Evolutionary conservation across 2,113 vertebrate genomes (phyloP), one percentile per base, ranked within the genome.

Genomic region (Gopherus flavomarginatus): DNA sequence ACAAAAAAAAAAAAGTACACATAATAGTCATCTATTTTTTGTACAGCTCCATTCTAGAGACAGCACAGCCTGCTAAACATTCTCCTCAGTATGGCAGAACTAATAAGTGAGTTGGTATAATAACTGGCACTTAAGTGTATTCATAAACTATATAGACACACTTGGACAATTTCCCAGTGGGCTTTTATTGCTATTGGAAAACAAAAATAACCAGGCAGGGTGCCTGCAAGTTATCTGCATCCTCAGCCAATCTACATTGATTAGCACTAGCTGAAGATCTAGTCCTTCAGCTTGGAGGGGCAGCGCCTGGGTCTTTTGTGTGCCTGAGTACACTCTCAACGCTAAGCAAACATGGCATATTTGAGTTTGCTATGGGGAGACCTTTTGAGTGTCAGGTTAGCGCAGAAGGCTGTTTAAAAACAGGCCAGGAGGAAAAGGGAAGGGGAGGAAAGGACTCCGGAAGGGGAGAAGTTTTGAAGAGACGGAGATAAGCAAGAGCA

Each of bases 1-100:
- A 82, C 65, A 56, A 9, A 14, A 3, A 17, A 19, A 7, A 21
- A 38, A 21, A 3, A 3, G 16, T 17, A 12, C 49, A 69, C 1
- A 52, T 79, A 14, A 1, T 0, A 0, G 4, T 38, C 72, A 54
- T 11, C 0, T 2, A 5, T 19, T 88, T 87, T 87, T 35, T 85
- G 80, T 79, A 59, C 4, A 1, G 0, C 22, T 89, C 72, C 79
- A 11, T 11, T 13, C 17, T 0, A 16, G 83, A 81, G 86, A 49
- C 42, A 49, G 52, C 0, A 0, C 6, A 56, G 56, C 79, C 4
- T 5, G 27, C 52, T 69, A 47, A 53, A 3, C 14, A 53, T 49
- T 26, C 11, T 86, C 75, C 87, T 53, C 49, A 72, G 65, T 42
- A 27, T 0, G 75, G 26, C 10, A 75, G 65, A 52, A 87, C 8